phyloP scores from a whole-genome alignment of 2,113 vertebrate species.

The Halichoeres trimaculatus region DNA sequence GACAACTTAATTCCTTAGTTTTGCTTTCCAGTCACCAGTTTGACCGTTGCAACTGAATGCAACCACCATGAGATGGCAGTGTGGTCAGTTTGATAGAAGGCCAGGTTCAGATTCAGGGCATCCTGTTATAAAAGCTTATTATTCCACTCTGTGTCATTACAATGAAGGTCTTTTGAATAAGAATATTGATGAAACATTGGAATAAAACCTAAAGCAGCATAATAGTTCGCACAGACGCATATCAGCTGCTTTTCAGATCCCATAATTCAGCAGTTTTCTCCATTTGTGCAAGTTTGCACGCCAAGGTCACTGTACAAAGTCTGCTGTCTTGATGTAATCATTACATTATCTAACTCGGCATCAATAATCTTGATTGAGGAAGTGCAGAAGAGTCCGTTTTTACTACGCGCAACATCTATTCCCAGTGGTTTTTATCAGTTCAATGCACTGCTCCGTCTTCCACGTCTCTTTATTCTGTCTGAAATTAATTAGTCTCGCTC shows the following conservation, averaged over 20 bases:
- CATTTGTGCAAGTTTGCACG: not conserved
- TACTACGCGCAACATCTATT: constrained; percentile 33
- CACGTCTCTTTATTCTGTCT: constrained; percentile 48
- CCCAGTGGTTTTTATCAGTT: constrained; percentile 51
- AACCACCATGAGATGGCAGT: constrained; percentile 70
- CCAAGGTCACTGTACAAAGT: not conserved
- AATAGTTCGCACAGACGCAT: not conserved
- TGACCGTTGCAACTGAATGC: constrained; percentile 28
- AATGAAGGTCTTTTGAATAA: not conserved
- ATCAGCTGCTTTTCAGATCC: not conserved
- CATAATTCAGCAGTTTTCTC: not conserved
- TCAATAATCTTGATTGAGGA: constrained; percentile 9
- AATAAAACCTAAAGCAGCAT: not conserved
- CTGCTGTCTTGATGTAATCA: not conserved
- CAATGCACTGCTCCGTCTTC: constrained; percentile 33
- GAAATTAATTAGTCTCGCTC: constrained; percentile 77
- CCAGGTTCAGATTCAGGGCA: not conserved
- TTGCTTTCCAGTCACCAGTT: not conserved
- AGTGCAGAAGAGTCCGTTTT: constrained; percentile 9
- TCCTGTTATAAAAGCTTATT: not conserved
- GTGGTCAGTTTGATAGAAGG: constrained; percentile 43
- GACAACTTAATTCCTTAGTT: constrained; percentile 19
- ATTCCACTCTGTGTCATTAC: not conserved
- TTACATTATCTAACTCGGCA: not conserved
- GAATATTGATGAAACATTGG: not conserved